Percentiles rank a stretch among this genome's conserved stretches.
Conservation (phyloP, 1,140 invertebrate genomes). For the Bactericera cockerelli region DNA sequence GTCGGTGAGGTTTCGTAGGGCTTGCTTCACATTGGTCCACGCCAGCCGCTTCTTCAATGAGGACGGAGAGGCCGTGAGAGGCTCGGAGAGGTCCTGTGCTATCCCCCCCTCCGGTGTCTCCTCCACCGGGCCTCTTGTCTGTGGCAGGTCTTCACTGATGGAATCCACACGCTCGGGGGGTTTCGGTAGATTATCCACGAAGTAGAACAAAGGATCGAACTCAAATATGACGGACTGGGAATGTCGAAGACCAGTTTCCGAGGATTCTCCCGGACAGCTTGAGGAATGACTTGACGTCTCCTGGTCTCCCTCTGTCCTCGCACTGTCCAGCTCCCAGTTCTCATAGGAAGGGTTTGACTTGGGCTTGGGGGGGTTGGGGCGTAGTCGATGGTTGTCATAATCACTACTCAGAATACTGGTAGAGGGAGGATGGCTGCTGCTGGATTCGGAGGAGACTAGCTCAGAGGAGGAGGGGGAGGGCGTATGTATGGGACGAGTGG, state of each 20-base stretch:
- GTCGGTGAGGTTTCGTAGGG: slow-evolving; percentile 28
- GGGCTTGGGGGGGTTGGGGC: neutral
- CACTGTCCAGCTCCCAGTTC: slow-evolving; percentile 17
- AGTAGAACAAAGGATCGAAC: slow-evolving; percentile 25
- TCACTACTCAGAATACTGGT: too few species aligned
- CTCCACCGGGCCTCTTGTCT: neutral
- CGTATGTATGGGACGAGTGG: slow-evolving; percentile 15
- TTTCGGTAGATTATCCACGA: slow-evolving; percentile 18
- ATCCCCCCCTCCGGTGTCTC: slow-evolving; percentile 6
- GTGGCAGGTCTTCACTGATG: slow-evolving; percentile 12
- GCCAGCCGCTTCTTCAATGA: slow-evolving; percentile 25
- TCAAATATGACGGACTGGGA: slow-evolving; percentile 24
- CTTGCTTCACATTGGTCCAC: slow-evolving; percentile 27
- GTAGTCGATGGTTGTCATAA: neutral
- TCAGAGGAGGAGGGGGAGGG: too few species aligned
- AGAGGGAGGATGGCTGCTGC: too few species aligned
- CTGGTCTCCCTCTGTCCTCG: slow-evolving; percentile 17
- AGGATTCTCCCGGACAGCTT: neutral
- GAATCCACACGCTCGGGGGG: slow-evolving; percentile 22
- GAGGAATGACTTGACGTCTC: neutral
- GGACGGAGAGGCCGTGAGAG: slow-evolving; percentile 26
- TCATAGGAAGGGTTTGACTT: slow-evolving; percentile 10
- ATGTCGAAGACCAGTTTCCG: slow-evolving; percentile 13
- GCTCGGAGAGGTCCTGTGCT: slow-evolving; percentile 18
- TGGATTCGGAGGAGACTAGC: too few species aligned